Conservation (phyloP, 2,113 vertebrate species). For the Mesocricetus auratus region DNA sequence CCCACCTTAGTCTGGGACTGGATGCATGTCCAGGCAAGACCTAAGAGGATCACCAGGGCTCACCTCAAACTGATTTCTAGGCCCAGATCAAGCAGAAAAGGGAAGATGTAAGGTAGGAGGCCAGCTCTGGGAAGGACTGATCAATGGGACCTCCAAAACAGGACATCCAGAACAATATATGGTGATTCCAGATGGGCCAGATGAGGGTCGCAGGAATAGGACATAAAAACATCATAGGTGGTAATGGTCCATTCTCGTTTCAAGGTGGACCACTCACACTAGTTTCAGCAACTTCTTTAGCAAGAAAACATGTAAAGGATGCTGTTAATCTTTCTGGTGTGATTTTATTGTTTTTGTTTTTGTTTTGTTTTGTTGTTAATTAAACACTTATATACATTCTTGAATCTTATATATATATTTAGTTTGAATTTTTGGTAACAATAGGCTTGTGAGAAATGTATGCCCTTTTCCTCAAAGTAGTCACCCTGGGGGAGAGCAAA, state of each 20-base stretch:
- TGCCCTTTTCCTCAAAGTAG: not conserved
- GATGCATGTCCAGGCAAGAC: not conserved
- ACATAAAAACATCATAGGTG: not conserved
- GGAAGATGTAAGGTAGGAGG: not conserved
- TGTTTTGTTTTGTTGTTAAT: too few species aligned
- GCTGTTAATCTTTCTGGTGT: not conserved
- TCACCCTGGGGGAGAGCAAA: not conserved
- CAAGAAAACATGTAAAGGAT: not conserved
- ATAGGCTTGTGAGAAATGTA: not conserved
- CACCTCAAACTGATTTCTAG: slow-evolving; percentile 14
- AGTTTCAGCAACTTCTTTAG: not conserved
- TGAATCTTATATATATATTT: not conserved
- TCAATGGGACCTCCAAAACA: not conserved
- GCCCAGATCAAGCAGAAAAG: not conserved
- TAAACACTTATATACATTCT: not conserved
- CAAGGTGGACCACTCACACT: not conserved
- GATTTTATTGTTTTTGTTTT: not conserved
- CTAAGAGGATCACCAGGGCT: not conserved
- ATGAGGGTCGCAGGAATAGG: not conserved
- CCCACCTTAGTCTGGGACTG: not conserved
- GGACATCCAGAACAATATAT: not conserved
- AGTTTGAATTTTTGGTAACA: not conserved
- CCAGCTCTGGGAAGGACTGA: not conserved
- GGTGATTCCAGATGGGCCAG: not conserved
- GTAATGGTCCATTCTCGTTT: not conserved